Evolutionary conservation across 2,888 invertebrate genomes (phyloP), one percentile per base, ranked within the genome.

Genomic region (Dasysyrphus tricinctus): DNA sequence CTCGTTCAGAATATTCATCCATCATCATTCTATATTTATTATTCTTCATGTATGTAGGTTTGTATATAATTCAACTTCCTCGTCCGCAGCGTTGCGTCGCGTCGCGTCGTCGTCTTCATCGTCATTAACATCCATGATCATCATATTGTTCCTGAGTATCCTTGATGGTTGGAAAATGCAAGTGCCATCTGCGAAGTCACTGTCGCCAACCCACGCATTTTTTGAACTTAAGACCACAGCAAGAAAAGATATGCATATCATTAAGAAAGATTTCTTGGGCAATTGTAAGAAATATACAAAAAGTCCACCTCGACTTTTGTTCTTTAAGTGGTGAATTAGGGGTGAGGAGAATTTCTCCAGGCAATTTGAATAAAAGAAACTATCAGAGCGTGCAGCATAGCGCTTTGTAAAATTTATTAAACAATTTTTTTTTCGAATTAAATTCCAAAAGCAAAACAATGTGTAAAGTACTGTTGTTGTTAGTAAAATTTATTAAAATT

Each of bases 111-210:
- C 32, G 5, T 7, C 32, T 2, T 7, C 32, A 32, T 32, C 32
- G 9, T 86, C 78, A 80, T 86, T 81, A 81, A 81, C 81, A 82
- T 72, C 74, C 37, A 56, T 81, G 81, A 86, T 86, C 77, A 74
- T 74, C 54, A 78, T 69, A 65, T 72, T 80, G 47, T 34, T 77
- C 32, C 16, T 77, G 7, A 34, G n/a, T 29, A 44, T 56, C 73
- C 14, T 47, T 42, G 56, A 39, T 47, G 39, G 42, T n/a, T 44
- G n/a, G 9, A 9, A 57, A 57, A 51, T 54, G 69, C 39, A 51
- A 69, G 69, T 75, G 39, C 37, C 61, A 59, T 75, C 39, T 63
- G n/a, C 57, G 75, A 12, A 49, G 34, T 63, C 47, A 57, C 29
- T 47, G 69, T 47, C 73, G 65, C 34, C 72, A 56, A 61, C 49